phyloP scores from a whole-genome alignment of 2,888 invertebrate species.

The Corbicula japonica region DNA sequence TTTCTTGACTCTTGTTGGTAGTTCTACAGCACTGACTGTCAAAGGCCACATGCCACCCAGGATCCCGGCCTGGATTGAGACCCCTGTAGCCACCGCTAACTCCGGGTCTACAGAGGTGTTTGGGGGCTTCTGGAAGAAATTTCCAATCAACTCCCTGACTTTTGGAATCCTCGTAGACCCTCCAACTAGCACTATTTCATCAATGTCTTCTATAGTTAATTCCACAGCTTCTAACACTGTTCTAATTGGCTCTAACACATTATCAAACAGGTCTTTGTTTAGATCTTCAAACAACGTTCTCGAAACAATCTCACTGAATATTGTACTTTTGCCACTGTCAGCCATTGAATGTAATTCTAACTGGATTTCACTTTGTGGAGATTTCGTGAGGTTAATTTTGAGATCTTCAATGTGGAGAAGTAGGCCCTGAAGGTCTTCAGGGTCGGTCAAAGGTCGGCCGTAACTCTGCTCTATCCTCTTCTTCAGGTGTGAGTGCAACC shows the following conservation, averaged over 20 bases:
- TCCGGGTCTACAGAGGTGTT: slow-evolving; percentile 87
- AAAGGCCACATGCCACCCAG: slow-evolving; percentile 88
- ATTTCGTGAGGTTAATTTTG: slow-evolving; percentile 85
- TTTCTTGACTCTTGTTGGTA: slow-evolving; percentile 81
- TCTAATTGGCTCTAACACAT: slow-evolving; percentile 86
- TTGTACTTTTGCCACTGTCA: slow-evolving; percentile 42
- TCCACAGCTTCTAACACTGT: slow-evolving; percentile 86
- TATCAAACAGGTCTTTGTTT: slow-evolving; percentile 87
- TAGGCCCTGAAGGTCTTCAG: slow-evolving; percentile 86
- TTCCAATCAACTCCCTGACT: slow-evolving; percentile 86
- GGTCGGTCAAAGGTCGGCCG: slow-evolving; percentile 81
- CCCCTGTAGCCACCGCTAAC: slow-evolving; percentile 87
- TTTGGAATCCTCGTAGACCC: slow-evolving; percentile 88
- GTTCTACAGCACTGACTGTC: slow-evolving; percentile 87
- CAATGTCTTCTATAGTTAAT: slow-evolving; percentile 84
- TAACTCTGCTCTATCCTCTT: slow-evolving; percentile 79
- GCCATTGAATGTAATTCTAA: slow-evolving; percentile 83
- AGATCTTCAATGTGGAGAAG: slow-evolving; percentile 86
- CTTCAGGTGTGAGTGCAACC: slow-evolving; percentile 84
- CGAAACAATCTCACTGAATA: slow-evolving; percentile 82
- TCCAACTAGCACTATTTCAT: slow-evolving; percentile 88
- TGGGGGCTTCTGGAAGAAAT: slow-evolving; percentile 85
- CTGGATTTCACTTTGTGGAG: slow-evolving; percentile 75
- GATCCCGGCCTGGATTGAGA: slow-evolving; percentile 88
- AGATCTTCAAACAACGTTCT: slow-evolving; percentile 86